Conservation (phyloP, 2,797 vertebrate species). For the Pangasius macronema region DNA sequence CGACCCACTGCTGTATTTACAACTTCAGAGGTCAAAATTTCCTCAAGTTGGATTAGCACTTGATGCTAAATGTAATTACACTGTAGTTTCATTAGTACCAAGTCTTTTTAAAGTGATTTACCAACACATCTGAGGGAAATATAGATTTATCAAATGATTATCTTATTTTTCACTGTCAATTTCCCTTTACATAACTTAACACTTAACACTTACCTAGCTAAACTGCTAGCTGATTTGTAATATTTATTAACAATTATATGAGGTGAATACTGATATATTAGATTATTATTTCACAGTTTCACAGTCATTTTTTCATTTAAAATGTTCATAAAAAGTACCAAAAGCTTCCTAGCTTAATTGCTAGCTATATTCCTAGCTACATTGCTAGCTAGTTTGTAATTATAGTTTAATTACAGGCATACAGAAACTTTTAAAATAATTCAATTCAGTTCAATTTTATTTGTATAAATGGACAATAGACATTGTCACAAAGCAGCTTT, state of each 20-base stretch:
- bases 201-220: neutral
- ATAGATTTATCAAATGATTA: neutral
- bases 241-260: no score
- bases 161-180: neutral
- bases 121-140: neutral
- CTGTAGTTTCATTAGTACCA: neutral
- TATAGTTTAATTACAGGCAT: neutral
- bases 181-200: neutral
- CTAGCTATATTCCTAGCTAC: neutral
- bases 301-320: no score
- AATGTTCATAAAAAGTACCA: neutral
- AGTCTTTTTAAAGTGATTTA: no score
- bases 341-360: neutral
- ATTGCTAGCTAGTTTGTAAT: neutral
- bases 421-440: neutral
- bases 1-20: neutral
- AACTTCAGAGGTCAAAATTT: neutral
- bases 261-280: neutral
- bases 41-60: neutral
- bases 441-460: no score
- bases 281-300: neutral
- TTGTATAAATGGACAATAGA: no score
- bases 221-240: neutral
- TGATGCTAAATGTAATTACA: neutral
- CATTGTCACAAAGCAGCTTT: no score